phyloP scores from a whole-genome alignment of 1,140 invertebrate genomes.

The Caerostris darwini region DNA sequence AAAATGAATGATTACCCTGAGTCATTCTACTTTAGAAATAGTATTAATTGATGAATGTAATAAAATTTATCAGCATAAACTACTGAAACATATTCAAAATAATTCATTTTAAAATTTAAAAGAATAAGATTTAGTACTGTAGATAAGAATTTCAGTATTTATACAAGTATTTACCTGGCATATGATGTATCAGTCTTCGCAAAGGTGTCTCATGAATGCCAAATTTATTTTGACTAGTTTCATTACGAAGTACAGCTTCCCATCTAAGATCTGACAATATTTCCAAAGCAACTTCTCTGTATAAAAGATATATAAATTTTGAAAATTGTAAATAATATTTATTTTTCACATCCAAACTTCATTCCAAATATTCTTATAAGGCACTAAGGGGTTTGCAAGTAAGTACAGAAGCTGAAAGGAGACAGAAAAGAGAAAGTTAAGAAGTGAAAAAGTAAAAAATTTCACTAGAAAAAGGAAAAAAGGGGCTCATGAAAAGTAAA shows the following conservation, averaged over 20 bases:
- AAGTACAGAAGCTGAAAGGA: neutral
- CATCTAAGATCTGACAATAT: conserved; percentile 82
- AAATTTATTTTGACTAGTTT: conserved; percentile 80
- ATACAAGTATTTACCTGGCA: conserved; percentile 81
- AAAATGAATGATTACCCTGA: no score
- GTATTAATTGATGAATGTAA: no score
- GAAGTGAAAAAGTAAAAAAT: neutral
- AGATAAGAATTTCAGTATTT: neutral
- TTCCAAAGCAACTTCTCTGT: conserved; percentile 82
- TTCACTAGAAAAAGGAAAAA: neutral
- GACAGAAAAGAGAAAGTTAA: neutral
- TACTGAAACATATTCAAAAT: conserved; percentile 8
- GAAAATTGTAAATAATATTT: neutral
- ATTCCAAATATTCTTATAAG: neutral
- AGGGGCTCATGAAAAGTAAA: no score
- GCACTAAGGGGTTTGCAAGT: conserved; percentile 52
- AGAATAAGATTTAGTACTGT: neutral
- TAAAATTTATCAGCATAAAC: no score
- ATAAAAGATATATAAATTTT: conserved; percentile 78
- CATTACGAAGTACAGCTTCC: conserved; percentile 82
- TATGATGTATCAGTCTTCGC: conserved; percentile 83
- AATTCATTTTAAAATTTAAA: neutral
- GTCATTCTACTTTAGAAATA: no score
- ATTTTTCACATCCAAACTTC: conserved; percentile 9
- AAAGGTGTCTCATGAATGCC: conserved; percentile 82